phyloP scores from a whole-genome alignment of 1,140 invertebrate species.

The Calephelis nemesis region DNA sequence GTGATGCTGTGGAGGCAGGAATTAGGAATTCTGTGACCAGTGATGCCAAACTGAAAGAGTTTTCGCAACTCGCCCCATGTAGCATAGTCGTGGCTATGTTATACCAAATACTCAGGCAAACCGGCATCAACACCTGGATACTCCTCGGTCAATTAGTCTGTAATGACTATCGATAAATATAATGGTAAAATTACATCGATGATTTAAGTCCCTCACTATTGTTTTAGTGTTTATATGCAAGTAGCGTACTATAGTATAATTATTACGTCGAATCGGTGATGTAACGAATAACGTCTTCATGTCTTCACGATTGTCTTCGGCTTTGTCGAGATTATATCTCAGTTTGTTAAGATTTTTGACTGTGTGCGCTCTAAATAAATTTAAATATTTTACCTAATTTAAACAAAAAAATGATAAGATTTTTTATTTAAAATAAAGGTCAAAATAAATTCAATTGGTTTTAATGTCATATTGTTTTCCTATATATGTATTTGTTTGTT shows the following conservation, averaged over 20 bases:
- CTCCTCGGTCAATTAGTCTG: too few relatives aligned
- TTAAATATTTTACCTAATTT: not conserved
- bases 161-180: not conserved
- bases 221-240: constrained; percentile 26
- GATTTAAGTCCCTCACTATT: not conserved
- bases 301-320: constrained; percentile 32
- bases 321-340: constrained; percentile 14
- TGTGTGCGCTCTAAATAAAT: not conserved
- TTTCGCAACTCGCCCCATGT: too few relatives aligned
- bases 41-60: too few relatives aligned
- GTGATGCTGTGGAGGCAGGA: too few relatives aligned
- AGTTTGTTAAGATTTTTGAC: constrained; percentile 17
- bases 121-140: too few relatives aligned
- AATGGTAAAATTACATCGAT: not conserved
- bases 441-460: not conserved
- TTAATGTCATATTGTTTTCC: too few relatives aligned
- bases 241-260: constrained; percentile 27
- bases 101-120: too few relatives aligned
- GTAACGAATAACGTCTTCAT: constrained; percentile 37
- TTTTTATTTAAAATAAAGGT: not conserved
- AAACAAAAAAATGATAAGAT: not conserved
- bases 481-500: too few relatives aligned
- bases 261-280: constrained; percentile 40
- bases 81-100: too few relatives aligned
- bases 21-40: too few relatives aligned